A percentile compares a stretch with the other conserved stretches of the same genome.
Conservation (phyloP, 1,140 invertebrate genomes). For the Drosophila ohnishii region DNA sequence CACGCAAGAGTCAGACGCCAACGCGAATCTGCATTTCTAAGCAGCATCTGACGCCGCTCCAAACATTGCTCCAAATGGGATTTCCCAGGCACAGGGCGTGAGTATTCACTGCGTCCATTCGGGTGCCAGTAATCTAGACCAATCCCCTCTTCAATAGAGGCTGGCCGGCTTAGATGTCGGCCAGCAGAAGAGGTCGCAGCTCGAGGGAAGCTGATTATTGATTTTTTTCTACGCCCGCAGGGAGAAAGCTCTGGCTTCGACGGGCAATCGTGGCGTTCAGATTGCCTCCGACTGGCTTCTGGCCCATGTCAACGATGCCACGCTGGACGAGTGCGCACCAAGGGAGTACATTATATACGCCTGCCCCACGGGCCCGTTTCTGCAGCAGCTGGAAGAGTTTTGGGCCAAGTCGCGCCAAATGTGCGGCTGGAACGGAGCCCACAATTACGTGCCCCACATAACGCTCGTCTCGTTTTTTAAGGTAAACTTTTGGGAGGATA, state of each 20-base stretch:
- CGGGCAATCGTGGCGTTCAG: conserved; percentile 92
- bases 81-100: conserved; percentile 93
- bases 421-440: conserved; percentile 93
- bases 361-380: conserved; percentile 90
- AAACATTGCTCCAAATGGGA: conserved; percentile 93
- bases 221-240: conserved; percentile 83
- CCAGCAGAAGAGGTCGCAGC: background rate
- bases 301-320: conserved; percentile 93
- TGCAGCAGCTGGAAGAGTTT: conserved; percentile 88
- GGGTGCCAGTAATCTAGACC: background rate
- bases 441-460: conserved; percentile 94
- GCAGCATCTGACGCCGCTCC: conserved; percentile 89
- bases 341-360: conserved; percentile 94
- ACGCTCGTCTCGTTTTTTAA: conserved; percentile 95
- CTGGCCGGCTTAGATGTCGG: too few relatives aligned
- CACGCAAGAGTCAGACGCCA: conserved; percentile 87
- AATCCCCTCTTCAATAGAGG: background rate
- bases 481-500: conserved; percentile 83
- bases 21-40: conserved; percentile 87
- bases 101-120: conserved; percentile 81
- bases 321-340: conserved; percentile 88
- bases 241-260: conserved; percentile 94
- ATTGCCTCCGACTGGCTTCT: conserved; percentile 95
- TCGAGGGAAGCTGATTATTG: conserved; percentile 43
- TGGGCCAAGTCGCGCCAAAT: conserved; percentile 90